Conservation (phyloP, 2,113 vertebrate species). For the Pseudorectes ferrugineus region DNA sequence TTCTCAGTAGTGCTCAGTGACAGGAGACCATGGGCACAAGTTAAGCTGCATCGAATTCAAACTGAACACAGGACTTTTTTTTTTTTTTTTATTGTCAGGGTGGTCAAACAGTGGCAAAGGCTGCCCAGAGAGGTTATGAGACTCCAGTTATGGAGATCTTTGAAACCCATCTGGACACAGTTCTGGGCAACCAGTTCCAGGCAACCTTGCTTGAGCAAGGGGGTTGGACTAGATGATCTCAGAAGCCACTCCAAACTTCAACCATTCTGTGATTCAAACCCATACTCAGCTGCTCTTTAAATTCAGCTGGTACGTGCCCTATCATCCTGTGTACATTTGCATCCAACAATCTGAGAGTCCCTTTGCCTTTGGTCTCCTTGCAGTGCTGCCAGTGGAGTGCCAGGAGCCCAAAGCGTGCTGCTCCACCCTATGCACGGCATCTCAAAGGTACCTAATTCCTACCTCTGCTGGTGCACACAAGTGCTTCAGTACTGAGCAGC, state of each 20-base stretch:
- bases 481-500: not conserved
- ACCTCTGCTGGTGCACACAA: not conserved
- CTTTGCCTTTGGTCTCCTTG: not conserved
- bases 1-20: not conserved
- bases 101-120: not conserved
- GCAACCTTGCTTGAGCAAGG: not conserved
- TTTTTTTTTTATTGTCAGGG: not conserved
- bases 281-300: not conserved
- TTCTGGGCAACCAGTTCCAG: not conserved
- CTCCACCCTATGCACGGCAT: accelerated
- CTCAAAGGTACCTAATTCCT: not conserved
- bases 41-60: not conserved
- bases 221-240: not conserved
- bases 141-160: not conserved
- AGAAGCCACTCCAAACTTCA: not conserved
- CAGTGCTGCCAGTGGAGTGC: not conserved
- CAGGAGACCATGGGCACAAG: not conserved
- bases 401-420: not conserved
- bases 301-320: not conserved
- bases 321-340: not conserved
- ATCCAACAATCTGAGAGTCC: not conserved
- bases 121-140: not conserved
- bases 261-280: not conserved
- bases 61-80: not conserved
- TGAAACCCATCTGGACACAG: not conserved